Percentiles rank a stretch among this genome's conserved stretches.
Conservation (phyloP, 1,140 invertebrate genomes). For the Drosophila equinoxialis region DNA sequence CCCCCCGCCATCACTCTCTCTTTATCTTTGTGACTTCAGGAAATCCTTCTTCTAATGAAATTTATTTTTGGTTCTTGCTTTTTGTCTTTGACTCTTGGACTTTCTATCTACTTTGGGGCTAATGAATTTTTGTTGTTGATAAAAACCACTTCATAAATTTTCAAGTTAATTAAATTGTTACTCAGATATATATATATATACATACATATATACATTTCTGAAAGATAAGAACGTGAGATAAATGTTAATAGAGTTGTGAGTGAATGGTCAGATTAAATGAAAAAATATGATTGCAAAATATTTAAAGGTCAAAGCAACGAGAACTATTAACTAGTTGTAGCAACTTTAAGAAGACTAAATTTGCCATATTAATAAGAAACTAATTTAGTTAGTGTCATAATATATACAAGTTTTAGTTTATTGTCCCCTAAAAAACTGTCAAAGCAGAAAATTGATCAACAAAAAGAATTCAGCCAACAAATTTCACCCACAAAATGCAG, state of each 20-base stretch:
- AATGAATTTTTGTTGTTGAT: slow-evolving; percentile 71
- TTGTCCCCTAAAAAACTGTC: slow-evolving; percentile 18
- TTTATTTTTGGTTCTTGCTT: slow-evolving; percentile 42
- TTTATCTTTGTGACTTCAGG: slow-evolving; percentile 22
- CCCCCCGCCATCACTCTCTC: background rate
- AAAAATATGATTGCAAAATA: background rate
- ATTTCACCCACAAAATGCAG: slow-evolving; percentile 5
- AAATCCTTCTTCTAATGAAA: slow-evolving; percentile 64
- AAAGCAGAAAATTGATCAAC: slow-evolving; percentile 43
- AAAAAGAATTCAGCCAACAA: slow-evolving; percentile 29
- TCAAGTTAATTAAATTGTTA: slow-evolving; percentile 77
- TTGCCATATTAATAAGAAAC: too few relatives aligned
- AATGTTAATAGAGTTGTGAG: background rate
- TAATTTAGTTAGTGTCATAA: too few relatives aligned
- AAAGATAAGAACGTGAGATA: slow-evolving; percentile 45
- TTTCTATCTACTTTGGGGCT: slow-evolving; percentile 19
- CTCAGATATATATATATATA: slow-evolving; percentile 15
- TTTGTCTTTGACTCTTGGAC: slow-evolving; percentile 22
- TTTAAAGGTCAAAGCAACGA: background rate
- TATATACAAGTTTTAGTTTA: background rate
- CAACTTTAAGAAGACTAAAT: too few relatives aligned
- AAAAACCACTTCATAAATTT: slow-evolving; percentile 76
- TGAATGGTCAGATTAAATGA: background rate
- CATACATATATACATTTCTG: background rate
- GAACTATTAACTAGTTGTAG: background rate